Evolutionary conservation across 1,140 invertebrate species (phyloP), one percentile per base, ranked within the genome.

Genomic region (Teleopsis dalmanni): DNA sequence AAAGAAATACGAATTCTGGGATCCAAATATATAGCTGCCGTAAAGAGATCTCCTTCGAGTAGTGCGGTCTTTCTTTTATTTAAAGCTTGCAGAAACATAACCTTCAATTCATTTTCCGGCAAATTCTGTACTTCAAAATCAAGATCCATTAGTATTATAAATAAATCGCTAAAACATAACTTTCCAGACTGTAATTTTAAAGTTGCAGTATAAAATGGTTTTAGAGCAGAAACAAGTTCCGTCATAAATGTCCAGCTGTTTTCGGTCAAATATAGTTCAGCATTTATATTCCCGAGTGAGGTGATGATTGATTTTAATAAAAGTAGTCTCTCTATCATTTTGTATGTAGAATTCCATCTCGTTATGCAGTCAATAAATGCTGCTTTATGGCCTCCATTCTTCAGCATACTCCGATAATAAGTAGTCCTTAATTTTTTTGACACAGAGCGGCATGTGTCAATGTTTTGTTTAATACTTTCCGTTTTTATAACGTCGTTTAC

Each of bases 161-260:
- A 46, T 25, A 46, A 14, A 7, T 34, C 29, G 16, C 44, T 46
- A 33, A 34, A 46, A 8, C 18, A 46, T 35, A 45, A 3, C 16
- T 46, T 16, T 13, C 23, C 21, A 13, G 29, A 18, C 29, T 45
- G 42, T 13, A 45, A 34, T 34, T 33, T 45, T 19, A 21, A 1
- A 9, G 27, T 13, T n/a, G 16, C 27, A 8, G 26, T 34, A 11
- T 45, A 45, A 34, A 45, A 13, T 10, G 42, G 26, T 33, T 45
- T 45, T 3, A 19, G 21, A 3, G 9, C 19, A 18, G 18, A 16
- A 18, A 45, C 14, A 13, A 33, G 22, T 14, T 29, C 29, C 2
- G 9, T 21, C 29, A 45, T 13, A 14, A 33, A 45, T 21, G 13
- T n/a, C 42, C 42, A 45, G 26, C 33, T 29, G 0, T 45, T 29